Base-by-base conservation (phyloP, 2,797 vertebrate genomes). In the Tympanoctomys barrerae region DNA sequence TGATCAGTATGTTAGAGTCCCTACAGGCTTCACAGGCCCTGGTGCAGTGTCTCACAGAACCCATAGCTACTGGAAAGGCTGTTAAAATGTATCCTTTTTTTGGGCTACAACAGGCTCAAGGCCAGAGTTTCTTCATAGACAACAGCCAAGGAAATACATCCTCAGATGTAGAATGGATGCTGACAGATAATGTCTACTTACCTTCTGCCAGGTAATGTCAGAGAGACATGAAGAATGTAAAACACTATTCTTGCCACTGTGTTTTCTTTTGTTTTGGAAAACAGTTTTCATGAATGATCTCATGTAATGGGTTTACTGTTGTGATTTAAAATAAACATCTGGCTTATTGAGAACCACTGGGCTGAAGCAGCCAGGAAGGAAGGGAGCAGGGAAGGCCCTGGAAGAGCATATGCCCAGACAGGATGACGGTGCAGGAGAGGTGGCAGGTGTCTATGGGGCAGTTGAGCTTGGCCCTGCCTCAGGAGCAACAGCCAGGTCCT, bases 81-180 rank as follows among this genome's bases (percentile, higher is more conserved):
- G 26, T 7, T 21, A 22, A 5, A 24, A 18, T 0, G 0, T 1
- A 6, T 7, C 61, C 57, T 57, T 64, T 2, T 21, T 7, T 14
- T 52, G n/a, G 8, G 4, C 33, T 0, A 3, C 14, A 0, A 13
- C 4, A 71, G 14, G 8, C 0, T 9, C 0, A 2, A 39, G 83
- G 6, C n/a, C 2, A 10, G 22, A 4, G 22, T 0, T 7, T 22
- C 94, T 24, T 21, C 26, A 0, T 0, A 9, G 4, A 5, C 66
- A 36, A 8, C 26, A 3, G 13, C 8, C 26, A 1, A 12, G 71
- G 36, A 46, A 42, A 26, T 0, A 4, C 7, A 12, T 21, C 0
- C 0, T 0, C 0, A 7, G 22, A 21, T 26, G 7, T 52, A 22
- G 46, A 14, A 10, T 1, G 14, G 9, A n/a, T 0, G 11, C 75